phyloP scores from a whole-genome alignment of 2,113 vertebrate genomes.

The Neofelis nebulosa region DNA sequence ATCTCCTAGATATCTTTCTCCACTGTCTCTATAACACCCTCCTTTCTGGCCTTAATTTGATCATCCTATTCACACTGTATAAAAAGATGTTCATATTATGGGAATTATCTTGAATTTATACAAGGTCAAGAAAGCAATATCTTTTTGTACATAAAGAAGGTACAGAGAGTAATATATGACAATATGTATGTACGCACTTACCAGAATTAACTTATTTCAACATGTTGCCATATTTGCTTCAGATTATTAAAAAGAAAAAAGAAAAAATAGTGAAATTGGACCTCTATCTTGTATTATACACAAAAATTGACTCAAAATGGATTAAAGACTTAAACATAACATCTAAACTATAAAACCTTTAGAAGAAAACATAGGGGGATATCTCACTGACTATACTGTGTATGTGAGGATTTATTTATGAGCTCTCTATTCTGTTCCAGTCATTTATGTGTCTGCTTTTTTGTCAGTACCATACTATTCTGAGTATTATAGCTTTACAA shows the following conservation, averaged over 20 bases:
- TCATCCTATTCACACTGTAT: background rate
- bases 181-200: background rate
- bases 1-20: background rate
- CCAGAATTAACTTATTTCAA: background rate
- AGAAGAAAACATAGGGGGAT: no score
- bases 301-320: background rate
- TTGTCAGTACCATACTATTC: background rate
- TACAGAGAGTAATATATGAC: background rate
- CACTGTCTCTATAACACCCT: background rate
- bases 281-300: background rate
- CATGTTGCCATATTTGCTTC: background rate
- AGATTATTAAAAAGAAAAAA: background rate
- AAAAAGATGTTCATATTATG: background rate
- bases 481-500: background rate
- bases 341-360: background rate
- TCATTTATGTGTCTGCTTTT: background rate
- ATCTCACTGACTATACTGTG: background rate
- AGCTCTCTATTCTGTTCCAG: background rate
- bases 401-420: background rate
- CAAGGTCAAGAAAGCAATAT: background rate
- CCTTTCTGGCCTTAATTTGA: background rate
- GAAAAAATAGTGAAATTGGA: background rate
- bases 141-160: background rate
- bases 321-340: background rate
- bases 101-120: background rate